phyloP scores from a whole-genome alignment of 2,113 vertebrate species.

The Albula goreensis region DNA sequence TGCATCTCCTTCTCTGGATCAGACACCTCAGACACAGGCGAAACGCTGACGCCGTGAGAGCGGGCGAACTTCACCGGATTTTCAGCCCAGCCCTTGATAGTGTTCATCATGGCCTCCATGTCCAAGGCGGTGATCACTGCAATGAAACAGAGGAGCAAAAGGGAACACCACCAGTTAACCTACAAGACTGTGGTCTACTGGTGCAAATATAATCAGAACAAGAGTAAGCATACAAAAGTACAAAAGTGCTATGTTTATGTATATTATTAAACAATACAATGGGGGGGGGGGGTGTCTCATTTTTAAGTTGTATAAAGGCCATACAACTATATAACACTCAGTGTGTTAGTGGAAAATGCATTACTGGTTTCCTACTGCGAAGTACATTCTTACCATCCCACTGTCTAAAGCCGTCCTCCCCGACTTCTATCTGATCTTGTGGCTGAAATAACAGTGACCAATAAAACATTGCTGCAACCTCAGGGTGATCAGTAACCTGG shows the following conservation, averaged over 20 bases:
- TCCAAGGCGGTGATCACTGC: constrained; percentile 75
- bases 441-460: constrained; percentile 86
- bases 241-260: not conserved
- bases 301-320: constrained; percentile 11
- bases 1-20: constrained; percentile 61
- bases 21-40: constrained; percentile 38
- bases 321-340: not conserved
- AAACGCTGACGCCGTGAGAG: constrained; percentile 69
- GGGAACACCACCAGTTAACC: constrained; percentile 15
- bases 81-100: constrained; percentile 72
- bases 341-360: constrained; percentile 3
- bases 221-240: not conserved
- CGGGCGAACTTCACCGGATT: constrained; percentile 79
- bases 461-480: constrained; percentile 79
- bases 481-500: constrained; percentile 63
- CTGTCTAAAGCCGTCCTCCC: constrained; percentile 81
- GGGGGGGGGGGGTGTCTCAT: not conserved
- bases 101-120: constrained; percentile 80
- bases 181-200: not conserved
- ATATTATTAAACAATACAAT: not conserved
- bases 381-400: constrained; percentile 87
- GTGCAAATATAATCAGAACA: constrained; percentile 6
- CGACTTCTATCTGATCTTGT: constrained; percentile 80
- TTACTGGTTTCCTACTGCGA: constrained; percentile 69
- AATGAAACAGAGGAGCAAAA: not conserved